Evolutionary conservation across 1,140 invertebrate genomes (phyloP).

Genomic region (Mya arenaria): DNA sequence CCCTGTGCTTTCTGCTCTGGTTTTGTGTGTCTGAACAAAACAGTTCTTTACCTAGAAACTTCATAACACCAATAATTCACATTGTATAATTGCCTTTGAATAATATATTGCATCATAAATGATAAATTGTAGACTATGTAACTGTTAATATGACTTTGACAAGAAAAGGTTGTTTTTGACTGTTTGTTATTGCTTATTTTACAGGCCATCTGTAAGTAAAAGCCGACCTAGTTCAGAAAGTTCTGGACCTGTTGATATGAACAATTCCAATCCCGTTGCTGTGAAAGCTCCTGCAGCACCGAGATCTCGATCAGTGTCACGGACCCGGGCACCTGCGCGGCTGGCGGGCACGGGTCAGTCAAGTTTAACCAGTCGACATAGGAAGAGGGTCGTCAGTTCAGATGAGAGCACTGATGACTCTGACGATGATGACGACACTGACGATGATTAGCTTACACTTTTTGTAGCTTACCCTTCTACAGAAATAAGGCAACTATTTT

Average conservation of each 20-base stretch:
- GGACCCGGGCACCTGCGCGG: slow-evolving; percentile 13
- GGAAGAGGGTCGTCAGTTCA: slow-evolving; percentile 37
- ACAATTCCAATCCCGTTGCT: slow-evolving; percentile 26
- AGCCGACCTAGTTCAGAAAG: background rate
- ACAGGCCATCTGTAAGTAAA: background rate
- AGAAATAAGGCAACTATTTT: too few species aligned
- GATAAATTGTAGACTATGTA: too few species aligned
- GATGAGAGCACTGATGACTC: slow-evolving; percentile 31
- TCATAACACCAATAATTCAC: too few species aligned
- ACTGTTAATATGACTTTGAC: too few species aligned
- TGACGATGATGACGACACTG: slow-evolving; percentile 24
- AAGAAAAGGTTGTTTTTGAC: too few species aligned
- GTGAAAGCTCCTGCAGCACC: slow-evolving; percentile 21
- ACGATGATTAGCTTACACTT: slow-evolving; percentile 8
- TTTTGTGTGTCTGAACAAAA: too few species aligned
- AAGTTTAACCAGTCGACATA: background rate
- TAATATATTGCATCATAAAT: too few species aligned
- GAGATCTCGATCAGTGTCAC: slow-evolving; percentile 40
- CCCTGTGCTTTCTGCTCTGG: too few species aligned
- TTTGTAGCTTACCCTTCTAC: background rate
- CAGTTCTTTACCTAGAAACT: too few species aligned
- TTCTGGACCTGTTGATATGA: background rate
- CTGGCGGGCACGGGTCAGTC: slow-evolving; percentile 1
- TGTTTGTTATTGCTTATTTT: too few species aligned
- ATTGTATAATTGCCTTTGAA: too few species aligned